Evolutionary conservation across 2,888 invertebrate genomes (phyloP).

Genomic region (Oscheius myriophilus): DNA sequence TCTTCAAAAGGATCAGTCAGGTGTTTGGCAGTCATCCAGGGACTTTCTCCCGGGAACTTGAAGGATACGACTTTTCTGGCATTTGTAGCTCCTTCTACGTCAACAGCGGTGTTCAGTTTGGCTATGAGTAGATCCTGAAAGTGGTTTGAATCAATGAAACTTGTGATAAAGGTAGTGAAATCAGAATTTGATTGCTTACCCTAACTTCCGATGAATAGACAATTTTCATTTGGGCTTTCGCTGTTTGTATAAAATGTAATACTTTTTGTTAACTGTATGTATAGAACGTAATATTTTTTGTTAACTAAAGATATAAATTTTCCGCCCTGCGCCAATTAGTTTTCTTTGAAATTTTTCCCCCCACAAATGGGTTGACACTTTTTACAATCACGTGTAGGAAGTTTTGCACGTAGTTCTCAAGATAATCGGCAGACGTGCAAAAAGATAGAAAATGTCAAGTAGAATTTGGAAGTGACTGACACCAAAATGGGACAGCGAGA

Average conservation of each 20-base stretch:
- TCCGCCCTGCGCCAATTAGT: too few relatives aligned
- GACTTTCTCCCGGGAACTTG: slow-evolving; percentile 32
- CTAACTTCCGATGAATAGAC: too few relatives aligned
- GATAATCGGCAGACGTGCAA: neutral
- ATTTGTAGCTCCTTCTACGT: slow-evolving; percentile 26
- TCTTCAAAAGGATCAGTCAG: slow-evolving; percentile 36
- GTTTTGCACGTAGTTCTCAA: neutral
- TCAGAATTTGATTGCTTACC: too few relatives aligned
- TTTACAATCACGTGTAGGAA: too few relatives aligned
- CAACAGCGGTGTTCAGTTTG: slow-evolving; percentile 38
- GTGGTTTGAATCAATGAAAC: neutral
- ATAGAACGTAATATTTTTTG: too few relatives aligned
- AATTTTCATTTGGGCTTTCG: too few relatives aligned
- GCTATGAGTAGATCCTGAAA: slow-evolving; percentile 42
- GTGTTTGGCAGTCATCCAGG: slow-evolving; percentile 37
- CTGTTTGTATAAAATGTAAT: too few relatives aligned
- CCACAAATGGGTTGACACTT: too few relatives aligned
- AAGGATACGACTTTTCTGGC: slow-evolving; percentile 23
- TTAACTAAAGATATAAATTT: too few relatives aligned
- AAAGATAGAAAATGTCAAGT: neutral
- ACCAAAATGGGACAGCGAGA: neutral
- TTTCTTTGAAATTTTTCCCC: too few relatives aligned
- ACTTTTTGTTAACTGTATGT: too few relatives aligned
- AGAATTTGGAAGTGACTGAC: neutral
- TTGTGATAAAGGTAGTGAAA: too few relatives aligned